Percentiles rank a stretch among this genome's conserved stretches.
Conservation (phyloP, 2,888 invertebrate species). For the Criorhina ranunculi region DNA sequence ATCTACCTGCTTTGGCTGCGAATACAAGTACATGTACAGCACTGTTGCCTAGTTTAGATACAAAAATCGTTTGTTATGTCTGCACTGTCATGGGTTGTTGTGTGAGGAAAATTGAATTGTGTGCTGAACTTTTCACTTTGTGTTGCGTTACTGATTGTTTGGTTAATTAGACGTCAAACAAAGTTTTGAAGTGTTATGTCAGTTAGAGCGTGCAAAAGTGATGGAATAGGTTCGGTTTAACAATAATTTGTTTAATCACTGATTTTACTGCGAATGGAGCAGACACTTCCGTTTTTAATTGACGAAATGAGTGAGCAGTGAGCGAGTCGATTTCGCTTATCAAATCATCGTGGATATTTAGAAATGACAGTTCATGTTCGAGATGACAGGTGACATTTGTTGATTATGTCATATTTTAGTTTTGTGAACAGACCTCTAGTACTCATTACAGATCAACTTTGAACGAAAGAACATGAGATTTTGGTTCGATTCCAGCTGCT, state of each 20-base stretch:
- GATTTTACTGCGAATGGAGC: background rate
- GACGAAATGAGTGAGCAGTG: background rate
- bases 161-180: constrained; percentile 2
- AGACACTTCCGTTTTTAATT: constrained; percentile 4
- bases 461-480: too few species aligned
- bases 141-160: background rate
- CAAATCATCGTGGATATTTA: too few species aligned
- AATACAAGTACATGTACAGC: background rate
- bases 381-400: too few species aligned
- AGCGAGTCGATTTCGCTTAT: background rate
- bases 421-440: too few species aligned
- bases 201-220: background rate
- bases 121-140: background rate
- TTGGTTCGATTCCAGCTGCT: too few species aligned
- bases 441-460: too few species aligned
- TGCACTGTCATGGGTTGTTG: background rate
- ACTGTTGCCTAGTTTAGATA: constrained; percentile 27
- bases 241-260: background rate
- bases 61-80: constrained; percentile 2
- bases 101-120: constrained; percentile 18
- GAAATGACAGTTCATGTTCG: too few species aligned
- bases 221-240: constrained; percentile 2
- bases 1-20: constrained; percentile 1
- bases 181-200: constrained; percentile 25
- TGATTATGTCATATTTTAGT: too few species aligned